Percentiles rank a stretch among this genome's conserved stretches.
phyloP scores from a whole-genome alignment of 2,888 invertebrate species.

The Gryllus longicercus region DNA sequence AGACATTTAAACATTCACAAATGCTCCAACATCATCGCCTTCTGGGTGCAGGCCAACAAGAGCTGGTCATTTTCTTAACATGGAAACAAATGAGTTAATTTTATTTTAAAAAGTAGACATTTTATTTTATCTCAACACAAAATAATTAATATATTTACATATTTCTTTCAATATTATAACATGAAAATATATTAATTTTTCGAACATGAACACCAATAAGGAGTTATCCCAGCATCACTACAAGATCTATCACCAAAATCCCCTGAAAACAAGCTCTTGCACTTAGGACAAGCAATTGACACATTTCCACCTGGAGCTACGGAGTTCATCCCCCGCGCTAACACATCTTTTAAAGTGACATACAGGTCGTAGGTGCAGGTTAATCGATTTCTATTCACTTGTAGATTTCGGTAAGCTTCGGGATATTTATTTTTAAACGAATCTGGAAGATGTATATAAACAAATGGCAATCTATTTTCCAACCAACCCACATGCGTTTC shows the following conservation, averaged over 20 bases:
- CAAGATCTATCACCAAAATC: constrained; percentile 63
- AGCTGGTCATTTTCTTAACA: too few relatives aligned
- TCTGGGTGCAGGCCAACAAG: too few relatives aligned
- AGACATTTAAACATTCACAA: too few relatives aligned
- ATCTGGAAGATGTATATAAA: constrained; percentile 52
- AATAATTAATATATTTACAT: too few relatives aligned
- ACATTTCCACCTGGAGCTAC: neutral
- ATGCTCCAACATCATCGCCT: too few relatives aligned
- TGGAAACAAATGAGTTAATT: too few relatives aligned
- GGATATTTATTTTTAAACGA: too few relatives aligned
- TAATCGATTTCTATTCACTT: neutral
- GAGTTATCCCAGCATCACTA: constrained; percentile 61
- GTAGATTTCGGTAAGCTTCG: too few relatives aligned
- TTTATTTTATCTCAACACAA: too few relatives aligned
- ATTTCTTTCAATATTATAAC: too few relatives aligned
- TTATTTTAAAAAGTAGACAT: too few relatives aligned
- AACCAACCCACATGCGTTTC: constrained; percentile 68
- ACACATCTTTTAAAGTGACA: constrained; percentile 64
- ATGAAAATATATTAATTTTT: too few relatives aligned
- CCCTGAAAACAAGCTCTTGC: constrained; percentile 61
- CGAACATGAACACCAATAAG: constrained; percentile 73
- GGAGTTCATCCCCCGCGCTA: constrained; percentile 44
- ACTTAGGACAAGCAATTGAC: constrained; percentile 54
- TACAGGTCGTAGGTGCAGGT: constrained; percentile 76
- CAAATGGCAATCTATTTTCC: constrained; percentile 72